phyloP scores from a whole-genome alignment of 2,888 invertebrate genomes.

The Parnassius apollo region DNA sequence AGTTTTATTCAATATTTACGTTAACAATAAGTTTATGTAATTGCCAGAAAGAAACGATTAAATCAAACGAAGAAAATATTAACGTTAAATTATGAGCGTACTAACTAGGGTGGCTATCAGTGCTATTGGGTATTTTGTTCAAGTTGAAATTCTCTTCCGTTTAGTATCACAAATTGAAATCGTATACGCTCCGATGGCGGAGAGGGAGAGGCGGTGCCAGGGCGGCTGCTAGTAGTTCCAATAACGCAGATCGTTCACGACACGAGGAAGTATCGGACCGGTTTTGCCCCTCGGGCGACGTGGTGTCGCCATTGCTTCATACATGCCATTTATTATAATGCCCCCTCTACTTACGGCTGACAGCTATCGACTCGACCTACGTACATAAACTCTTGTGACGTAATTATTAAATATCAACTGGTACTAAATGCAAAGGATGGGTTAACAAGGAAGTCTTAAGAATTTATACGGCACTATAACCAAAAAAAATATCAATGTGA shows the following conservation, averaged over 20 bases:
- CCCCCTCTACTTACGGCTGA: slow-evolving; percentile 53
- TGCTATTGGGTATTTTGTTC: too few species aligned
- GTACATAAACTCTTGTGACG: slow-evolving; percentile 45
- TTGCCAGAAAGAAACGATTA: too few species aligned
- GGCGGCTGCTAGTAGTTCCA: slow-evolving; percentile 53
- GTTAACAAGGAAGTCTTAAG: slow-evolving; percentile 38
- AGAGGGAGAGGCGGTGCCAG: slow-evolving; percentile 32
- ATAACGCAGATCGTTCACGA: slow-evolving; percentile 56
- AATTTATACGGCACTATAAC: slow-evolving; percentile 20
- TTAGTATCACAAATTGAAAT: slow-evolving; percentile 12
- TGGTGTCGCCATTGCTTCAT: slow-evolving; percentile 56
- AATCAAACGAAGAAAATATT: too few species aligned
- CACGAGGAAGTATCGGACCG: slow-evolving; percentile 67
- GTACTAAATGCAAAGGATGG: slow-evolving; percentile 33
- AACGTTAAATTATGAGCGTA: too few species aligned
- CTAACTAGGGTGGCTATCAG: too few species aligned
- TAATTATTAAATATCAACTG: slow-evolving; percentile 46
- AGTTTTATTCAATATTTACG: too few species aligned
- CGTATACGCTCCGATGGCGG: slow-evolving; percentile 10
- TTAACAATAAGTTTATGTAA: too few species aligned
- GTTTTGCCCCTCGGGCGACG: slow-evolving; percentile 52
- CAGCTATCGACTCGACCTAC: slow-evolving; percentile 54
- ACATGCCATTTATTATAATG: slow-evolving; percentile 69
- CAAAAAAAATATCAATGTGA: too few species aligned
- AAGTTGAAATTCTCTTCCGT: too few species aligned